phyloP scores from a whole-genome alignment of 2,113 vertebrate genomes.

The Pipra filicauda region DNA sequence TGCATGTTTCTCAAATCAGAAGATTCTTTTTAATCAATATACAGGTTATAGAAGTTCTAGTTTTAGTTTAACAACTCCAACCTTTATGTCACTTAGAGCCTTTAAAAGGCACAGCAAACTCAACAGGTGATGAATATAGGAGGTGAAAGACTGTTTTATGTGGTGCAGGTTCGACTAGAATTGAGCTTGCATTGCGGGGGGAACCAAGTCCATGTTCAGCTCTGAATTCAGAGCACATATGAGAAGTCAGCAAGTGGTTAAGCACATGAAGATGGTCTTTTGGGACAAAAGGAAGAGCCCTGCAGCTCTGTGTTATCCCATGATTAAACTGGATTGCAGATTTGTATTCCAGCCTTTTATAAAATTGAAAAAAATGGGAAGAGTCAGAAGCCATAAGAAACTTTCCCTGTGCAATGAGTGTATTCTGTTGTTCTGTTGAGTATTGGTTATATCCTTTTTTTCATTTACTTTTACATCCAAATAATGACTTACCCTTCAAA shows the following conservation, averaged over 20 bases:
- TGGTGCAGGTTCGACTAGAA: neutral
- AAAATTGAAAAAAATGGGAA: neutral
- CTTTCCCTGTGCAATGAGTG: neutral
- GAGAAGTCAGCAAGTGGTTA: neutral
- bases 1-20: neutral
- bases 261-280: neutral
- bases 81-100: neutral
- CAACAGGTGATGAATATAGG: neutral
- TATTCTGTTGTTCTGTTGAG: neutral
- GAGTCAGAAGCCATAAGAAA: neutral
- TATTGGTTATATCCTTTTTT: neutral
- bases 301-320: neutral
- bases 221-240: neutral
- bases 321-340: neutral
- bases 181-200: neutral
- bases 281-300: neutral
- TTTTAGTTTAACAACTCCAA: neutral
- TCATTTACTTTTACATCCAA: neutral
- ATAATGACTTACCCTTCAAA: neutral
- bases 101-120: neutral
- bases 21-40: neutral
- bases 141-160: neutral
- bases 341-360: neutral
- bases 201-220: neutral
- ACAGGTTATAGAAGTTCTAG: neutral